phyloP scores from a whole-genome alignment of 1,140 invertebrate species.

The Antheraea mylitta region DNA sequence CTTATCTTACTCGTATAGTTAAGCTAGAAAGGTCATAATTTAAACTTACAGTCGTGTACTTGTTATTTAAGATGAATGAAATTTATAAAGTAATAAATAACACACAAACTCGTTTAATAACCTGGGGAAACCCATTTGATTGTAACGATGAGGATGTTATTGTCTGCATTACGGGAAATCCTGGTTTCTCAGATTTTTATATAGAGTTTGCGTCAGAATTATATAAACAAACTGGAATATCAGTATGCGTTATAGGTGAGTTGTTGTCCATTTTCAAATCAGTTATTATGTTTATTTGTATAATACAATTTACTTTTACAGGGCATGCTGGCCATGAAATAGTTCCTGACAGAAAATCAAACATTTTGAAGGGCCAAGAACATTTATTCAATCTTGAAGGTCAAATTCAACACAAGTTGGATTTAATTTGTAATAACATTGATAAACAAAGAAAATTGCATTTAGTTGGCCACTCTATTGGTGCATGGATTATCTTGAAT shows the following conservation, averaged over 20 bases:
- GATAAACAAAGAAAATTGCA: slow-evolving; percentile 57
- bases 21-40: no score
- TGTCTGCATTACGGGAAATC: slow-evolving; percentile 65
- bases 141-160: slow-evolving; percentile 47
- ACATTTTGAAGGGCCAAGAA: slow-evolving; percentile 36
- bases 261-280: slow-evolving; percentile 2
- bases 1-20: no score
- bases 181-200: slow-evolving; percentile 60
- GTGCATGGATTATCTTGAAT: slow-evolving; percentile 64
- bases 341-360: slow-evolving; percentile 33
- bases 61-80: slow-evolving; percentile 34
- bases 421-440: slow-evolving; percentile 52
- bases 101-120: slow-evolving; percentile 47
- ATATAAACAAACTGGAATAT: slow-evolving; percentile 41
- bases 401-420: slow-evolving; percentile 61
- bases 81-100: slow-evolving; percentile 43
- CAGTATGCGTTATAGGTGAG: slow-evolving; percentile 60
- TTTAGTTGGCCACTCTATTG: slow-evolving; percentile 69
- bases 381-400: slow-evolving; percentile 55
- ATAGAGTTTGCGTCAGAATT: slow-evolving; percentile 54
- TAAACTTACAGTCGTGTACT: neutral
- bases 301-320: slow-evolving; percentile 32
- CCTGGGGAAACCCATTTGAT: slow-evolving; percentile 49
- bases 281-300: no score
- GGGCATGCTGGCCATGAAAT: slow-evolving; percentile 65